These are phyloP conservation scores for Brenthis hecate DNA, from an alignment of 2,888 invertebrate genomes.

Conservation along the genomic window DNA sequence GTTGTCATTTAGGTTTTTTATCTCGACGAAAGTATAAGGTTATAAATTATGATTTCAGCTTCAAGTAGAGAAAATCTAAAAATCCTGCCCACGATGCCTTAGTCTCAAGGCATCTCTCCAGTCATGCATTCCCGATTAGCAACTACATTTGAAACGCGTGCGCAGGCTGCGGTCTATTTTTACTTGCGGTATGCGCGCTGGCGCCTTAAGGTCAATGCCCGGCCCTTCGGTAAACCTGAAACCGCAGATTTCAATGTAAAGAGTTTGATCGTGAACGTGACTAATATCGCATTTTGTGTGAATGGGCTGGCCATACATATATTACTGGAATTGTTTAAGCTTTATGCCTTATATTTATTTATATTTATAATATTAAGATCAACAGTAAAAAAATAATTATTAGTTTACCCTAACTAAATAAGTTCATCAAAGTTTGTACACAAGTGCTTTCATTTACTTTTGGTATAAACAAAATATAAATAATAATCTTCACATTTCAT, in stretches of 20 bases:
- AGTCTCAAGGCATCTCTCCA: constrained; percentile 12
- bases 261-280: constrained; percentile 33
- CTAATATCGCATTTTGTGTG: constrained; percentile 20
- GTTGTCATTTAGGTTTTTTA: too few relatives aligned
- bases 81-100: not conserved
- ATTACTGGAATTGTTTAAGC: not conserved
- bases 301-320: not conserved
- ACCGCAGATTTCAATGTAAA: constrained; percentile 33
- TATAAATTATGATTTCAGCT: not conserved
- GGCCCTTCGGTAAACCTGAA: constrained; percentile 43
- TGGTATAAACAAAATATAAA: too few relatives aligned
- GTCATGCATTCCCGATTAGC: constrained; percentile 39
- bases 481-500: too few relatives aligned
- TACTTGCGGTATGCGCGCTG: constrained; percentile 54
- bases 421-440: too few relatives aligned
- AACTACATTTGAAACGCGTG: constrained; percentile 35
- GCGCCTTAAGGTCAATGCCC: constrained; percentile 59
- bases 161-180: constrained; percentile 47
- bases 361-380: too few relatives aligned
- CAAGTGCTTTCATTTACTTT: too few relatives aligned
- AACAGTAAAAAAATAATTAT: too few relatives aligned
- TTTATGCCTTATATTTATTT: too few relatives aligned
- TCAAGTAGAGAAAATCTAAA: not conserved
- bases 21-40: not conserved
- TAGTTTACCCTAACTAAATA: too few relatives aligned